Evolutionary conservation across 2,797 vertebrate species (phyloP), one percentile per base, ranked within the genome.

Genomic region (Okamejei kenojei): DNA sequence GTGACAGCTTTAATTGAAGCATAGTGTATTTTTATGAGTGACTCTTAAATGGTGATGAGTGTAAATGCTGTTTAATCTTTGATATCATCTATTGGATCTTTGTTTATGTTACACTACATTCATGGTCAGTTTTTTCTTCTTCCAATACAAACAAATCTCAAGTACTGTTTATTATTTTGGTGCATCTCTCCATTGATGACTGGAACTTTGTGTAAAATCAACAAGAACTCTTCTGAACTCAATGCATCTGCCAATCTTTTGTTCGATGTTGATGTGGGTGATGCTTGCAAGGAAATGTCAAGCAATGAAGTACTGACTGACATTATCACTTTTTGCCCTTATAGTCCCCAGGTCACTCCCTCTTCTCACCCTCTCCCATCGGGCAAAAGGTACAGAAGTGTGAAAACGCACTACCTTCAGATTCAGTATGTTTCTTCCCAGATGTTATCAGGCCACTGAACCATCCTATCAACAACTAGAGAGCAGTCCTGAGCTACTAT

Each of bases 11-110:
- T 13, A 63, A 86, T 86, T 86, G 29, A 63, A 63, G 29, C 29
- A 63, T 61, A n/a, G 61, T n/a, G 29, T 11, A 61, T 26, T 54
- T 54, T 84, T 86, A 58, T 8, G 58, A 86, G 82, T 63, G 61
- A 63, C 82, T 63, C 82, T 17, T 86, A 58, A 10, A 7, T 63
- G 58, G 63, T 63, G 82, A 32, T 81, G 79, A 23, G 38, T 19
- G 21, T 81, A 81, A 81, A 81, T 86, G 61, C 82, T 63, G 82
- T 61, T 86, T 86, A 86, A 86, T 86, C 82, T 61, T 86, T 86
- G 11, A 86, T 61, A 86, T 86, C n/a, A 23, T 13, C 58, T 63
- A 13, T 86, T 86, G 82, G 54, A 19, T 86, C 82, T 86, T n/a
- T n/a, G n/a, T 63, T 86, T 86, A n/a, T 86, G 15, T 29, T 63